Evolutionary conservation across 1,140 invertebrate genomes (phyloP).

Genomic region (Heliconius nattereri): DNA sequence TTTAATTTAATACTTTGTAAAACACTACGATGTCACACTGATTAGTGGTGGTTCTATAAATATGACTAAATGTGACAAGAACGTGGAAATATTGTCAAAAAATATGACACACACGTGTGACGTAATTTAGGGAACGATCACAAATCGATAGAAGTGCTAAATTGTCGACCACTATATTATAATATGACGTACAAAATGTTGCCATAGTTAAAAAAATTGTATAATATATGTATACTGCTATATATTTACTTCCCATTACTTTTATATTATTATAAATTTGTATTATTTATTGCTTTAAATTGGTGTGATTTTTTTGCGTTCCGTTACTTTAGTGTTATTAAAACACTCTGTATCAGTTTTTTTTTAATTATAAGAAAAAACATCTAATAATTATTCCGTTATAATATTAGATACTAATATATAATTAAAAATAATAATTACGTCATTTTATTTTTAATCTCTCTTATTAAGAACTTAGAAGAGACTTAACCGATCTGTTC

Average conservation of each 20-base stretch:
- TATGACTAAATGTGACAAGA: too few relatives aligned
- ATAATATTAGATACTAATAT: background rate
- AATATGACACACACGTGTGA: too few relatives aligned
- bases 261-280: background rate
- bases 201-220: background rate
- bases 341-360: background rate
- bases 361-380: background rate
- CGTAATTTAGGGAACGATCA: too few relatives aligned
- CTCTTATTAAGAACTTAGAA: background rate
- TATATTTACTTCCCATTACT: background rate
- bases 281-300: slow-evolving; percentile 6
- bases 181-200: background rate
- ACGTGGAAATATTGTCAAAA: too few relatives aligned
- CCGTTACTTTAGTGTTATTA: background rate
- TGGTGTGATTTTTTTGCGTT: background rate
- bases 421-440: too few relatives aligned
- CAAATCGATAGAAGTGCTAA: background rate
- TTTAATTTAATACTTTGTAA: too few relatives aligned
- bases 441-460: background rate
- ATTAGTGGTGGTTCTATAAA: too few relatives aligned
- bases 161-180: background rate
- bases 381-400: background rate
- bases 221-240: background rate
- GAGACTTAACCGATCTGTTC: background rate
- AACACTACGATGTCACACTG: too few relatives aligned